phyloP scores from a whole-genome alignment of 2,888 invertebrate species.

The Drymonia ruficornis region DNA sequence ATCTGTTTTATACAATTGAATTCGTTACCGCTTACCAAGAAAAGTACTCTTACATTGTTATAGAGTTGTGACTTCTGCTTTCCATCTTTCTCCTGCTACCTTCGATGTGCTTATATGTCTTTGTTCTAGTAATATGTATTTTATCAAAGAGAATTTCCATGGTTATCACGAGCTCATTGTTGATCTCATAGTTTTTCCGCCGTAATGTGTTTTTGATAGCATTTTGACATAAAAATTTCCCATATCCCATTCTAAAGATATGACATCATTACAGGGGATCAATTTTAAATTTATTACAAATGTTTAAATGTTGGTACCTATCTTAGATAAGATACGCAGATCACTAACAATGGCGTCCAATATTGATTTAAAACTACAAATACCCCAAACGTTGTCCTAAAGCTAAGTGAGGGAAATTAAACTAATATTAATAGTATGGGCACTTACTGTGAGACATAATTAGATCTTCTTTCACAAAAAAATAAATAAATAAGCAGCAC shows the following conservation, averaged over 20 bases:
- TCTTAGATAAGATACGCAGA: neutral
- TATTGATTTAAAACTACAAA: neutral
- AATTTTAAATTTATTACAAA: neutral
- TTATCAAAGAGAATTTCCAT: too few relatives aligned
- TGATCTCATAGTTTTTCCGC: too few relatives aligned
- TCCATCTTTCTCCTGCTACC: too few relatives aligned
- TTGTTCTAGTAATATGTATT: too few relatives aligned
- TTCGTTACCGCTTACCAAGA: too few relatives aligned
- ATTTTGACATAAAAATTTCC: too few relatives aligned
- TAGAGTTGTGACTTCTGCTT: too few relatives aligned
- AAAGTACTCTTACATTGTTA: too few relatives aligned
- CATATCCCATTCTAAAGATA: neutral
- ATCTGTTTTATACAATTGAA: conserved; percentile 32
- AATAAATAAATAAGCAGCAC: conserved; percentile 18
- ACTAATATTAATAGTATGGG: neutral
- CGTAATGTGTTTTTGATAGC: too few relatives aligned
- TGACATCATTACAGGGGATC: neutral
- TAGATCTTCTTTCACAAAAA: conserved; percentile 9
- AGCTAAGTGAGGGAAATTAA: too few relatives aligned
- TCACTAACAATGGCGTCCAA: neutral
- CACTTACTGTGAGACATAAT: conserved; percentile 52
- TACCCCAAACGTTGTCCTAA: neutral
- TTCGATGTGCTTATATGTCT: too few relatives aligned
- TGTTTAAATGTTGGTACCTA: neutral
- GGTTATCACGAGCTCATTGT: too few relatives aligned